Conservation (phyloP, 2,888 invertebrate genomes). For the Oligia latruncula region DNA sequence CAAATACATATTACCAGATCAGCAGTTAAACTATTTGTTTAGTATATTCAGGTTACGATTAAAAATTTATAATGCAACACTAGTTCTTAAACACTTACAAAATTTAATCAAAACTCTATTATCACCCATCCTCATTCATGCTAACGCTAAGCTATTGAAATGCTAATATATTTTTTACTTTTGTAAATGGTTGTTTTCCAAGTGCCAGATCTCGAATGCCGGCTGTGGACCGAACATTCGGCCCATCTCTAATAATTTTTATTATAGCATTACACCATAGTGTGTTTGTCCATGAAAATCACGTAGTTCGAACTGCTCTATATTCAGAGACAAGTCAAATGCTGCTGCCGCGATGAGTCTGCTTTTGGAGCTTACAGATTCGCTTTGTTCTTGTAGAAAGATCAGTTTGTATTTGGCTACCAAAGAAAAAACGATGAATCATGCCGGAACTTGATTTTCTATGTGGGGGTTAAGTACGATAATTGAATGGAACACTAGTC, state of each 20-base stretch:
- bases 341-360: constrained; percentile 48
- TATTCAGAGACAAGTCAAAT: background rate
- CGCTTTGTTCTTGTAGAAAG: constrained; percentile 18
- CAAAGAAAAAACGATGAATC: background rate
- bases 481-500: background rate
- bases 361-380: constrained; percentile 49
- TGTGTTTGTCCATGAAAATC: constrained; percentile 29
- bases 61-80: background rate
- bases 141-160: constrained; percentile 12
- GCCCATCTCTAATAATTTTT: constrained; percentile 56
- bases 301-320: constrained; percentile 38
- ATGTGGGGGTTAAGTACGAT: background rate
- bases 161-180: background rate
- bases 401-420: constrained; percentile 13
- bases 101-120: constrained; percentile 8
- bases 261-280: constrained; percentile 22
- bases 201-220: background rate
- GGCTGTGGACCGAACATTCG: constrained; percentile 6
- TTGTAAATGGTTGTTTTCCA: background rate
- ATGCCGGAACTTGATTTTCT: background rate
- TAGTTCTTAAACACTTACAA: constrained; percentile 7
- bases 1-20: constrained; percentile 10
- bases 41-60: background rate
- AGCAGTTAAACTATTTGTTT: background rate
- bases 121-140: constrained; percentile 17